Percentiles rank a stretch among this genome's conserved stretches.
Evolutionary conservation across 2,888 invertebrate genomes (phyloP).

Genomic region (Metalampra italica): DNA sequence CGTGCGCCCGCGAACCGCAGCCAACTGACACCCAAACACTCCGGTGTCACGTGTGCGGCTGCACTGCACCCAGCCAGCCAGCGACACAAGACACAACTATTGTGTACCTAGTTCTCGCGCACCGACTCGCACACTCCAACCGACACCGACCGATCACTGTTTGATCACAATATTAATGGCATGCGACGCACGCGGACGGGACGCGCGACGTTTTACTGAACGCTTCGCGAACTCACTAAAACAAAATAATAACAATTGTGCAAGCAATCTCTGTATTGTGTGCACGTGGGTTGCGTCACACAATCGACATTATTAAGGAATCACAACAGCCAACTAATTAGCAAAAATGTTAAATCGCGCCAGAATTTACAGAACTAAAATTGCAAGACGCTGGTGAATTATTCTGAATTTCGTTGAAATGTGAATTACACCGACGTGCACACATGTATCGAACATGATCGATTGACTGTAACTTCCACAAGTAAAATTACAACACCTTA

Average conservation of each 20-base stretch:
- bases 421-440: constrained; percentile 61
- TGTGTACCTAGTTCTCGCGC: constrained; percentile 45
- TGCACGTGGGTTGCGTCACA: constrained; percentile 77
- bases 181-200: constrained; percentile 52
- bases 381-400: constrained; percentile 50
- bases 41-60: constrained; percentile 63
- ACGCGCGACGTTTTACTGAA: constrained; percentile 57
- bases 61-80: constrained; percentile 45
- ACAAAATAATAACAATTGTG: constrained; percentile 87
- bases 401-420: constrained; percentile 65
- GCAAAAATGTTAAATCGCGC: constrained; percentile 42
- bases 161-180: constrained; percentile 45
- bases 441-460: constrained; percentile 51
- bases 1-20: constrained; percentile 57
- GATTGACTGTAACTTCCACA: constrained; percentile 44
- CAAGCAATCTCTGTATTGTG: constrained; percentile 74
- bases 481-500: constrained; percentile 49
- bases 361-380: constrained; percentile 48
- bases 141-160: constrained; percentile 41
- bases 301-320: constrained; percentile 47
- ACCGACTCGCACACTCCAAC: constrained; percentile 46
- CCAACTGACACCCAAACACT: constrained; percentile 73
- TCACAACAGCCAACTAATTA: constrained; percentile 30
- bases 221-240: constrained; percentile 78
- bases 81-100: constrained; percentile 41